Evolutionary conservation across 2,888 invertebrate species (phyloP).

Genomic region (Lucinisca nassula): DNA sequence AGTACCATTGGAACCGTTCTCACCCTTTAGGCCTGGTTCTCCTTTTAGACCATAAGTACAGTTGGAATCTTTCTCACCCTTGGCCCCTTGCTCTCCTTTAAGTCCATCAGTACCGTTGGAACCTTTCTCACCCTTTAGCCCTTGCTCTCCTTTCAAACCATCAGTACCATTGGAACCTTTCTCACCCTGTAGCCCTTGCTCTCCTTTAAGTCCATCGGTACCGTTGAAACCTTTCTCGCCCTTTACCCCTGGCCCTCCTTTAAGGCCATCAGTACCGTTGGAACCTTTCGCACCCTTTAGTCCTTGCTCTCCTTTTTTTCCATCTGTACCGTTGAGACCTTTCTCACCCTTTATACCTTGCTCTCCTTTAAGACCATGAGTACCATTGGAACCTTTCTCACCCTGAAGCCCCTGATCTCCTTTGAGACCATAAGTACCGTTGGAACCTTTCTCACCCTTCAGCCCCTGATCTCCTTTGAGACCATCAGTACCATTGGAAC

Average conservation of each 20-base stretch:
- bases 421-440: neutral
- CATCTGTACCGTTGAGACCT: constrained; percentile 21
- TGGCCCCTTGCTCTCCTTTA: neutral
- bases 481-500: constrained; percentile 16
- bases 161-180: too few species aligned
- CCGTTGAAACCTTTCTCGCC: neutral
- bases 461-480: neutral
- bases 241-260: neutral
- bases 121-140: too few species aligned
- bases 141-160: too few species aligned
- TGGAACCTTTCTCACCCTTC: neutral
- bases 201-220: too few species aligned
- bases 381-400: neutral
- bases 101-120: too few species aligned
- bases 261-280: neutral
- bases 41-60: too few species aligned
- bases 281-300: neutral
- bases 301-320: neutral
- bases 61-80: too few species aligned
- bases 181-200: too few species aligned
- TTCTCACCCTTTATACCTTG: constrained; percentile 20
- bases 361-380: neutral
- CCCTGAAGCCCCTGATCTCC: neutral
- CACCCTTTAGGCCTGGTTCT: too few species aligned
- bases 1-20: too few species aligned